Base-by-base conservation (phyloP, 2,797 vertebrate species). In the Alectoris magna region DNA sequence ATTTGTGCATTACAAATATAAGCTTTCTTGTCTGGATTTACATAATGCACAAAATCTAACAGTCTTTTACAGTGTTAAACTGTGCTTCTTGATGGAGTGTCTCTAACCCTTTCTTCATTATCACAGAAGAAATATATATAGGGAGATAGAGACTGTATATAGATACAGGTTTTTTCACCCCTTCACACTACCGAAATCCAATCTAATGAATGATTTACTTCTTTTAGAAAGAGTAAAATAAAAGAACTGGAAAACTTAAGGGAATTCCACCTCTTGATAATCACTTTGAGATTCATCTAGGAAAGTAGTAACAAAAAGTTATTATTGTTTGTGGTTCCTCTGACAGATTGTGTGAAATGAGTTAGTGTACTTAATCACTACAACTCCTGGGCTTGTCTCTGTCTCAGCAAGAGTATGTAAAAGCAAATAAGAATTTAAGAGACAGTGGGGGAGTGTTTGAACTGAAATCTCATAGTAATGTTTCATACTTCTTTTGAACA, bases 1-100 rank as follows among this genome's bases (percentile, higher is more conserved):
- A 94, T 91, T 96, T 93, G 63, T 81, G 49, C 62, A 60, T n/a
- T 31, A 84, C 59, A 84, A 93, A 97, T 49, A 0, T 31, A 94
- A 43, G 23, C n/a, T 85, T 90, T 90, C 27, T 29, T 78, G 11
- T 49, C 60, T 44, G 3, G 10, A 21, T 84, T 95, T 84, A 78
- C 27, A 39, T 51, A 88, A 67, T 26, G 15, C 3, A 10, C 67
- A 95, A 86, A 95, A 81, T 69, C 53, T 53, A 86, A 46, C 6
- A 82, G 27, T 58, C 12, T 56, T 82, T 73, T 73, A 72, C 21
- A 49, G 12, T 53, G 48, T 88, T 85, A 78, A 62, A 81, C 36
- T 91, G 12, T 73, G 17, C 5, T 95, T n/a, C 84, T 91, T 88
- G 55, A 29, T 87, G 31, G 71, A 92, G 41, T 79, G 53, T 14